A percentile compares a stretch with the other conserved stretches of the same genome.
Conservation (phyloP, 2,888 invertebrate genomes). For the Drosophila nigricruria region DNA sequence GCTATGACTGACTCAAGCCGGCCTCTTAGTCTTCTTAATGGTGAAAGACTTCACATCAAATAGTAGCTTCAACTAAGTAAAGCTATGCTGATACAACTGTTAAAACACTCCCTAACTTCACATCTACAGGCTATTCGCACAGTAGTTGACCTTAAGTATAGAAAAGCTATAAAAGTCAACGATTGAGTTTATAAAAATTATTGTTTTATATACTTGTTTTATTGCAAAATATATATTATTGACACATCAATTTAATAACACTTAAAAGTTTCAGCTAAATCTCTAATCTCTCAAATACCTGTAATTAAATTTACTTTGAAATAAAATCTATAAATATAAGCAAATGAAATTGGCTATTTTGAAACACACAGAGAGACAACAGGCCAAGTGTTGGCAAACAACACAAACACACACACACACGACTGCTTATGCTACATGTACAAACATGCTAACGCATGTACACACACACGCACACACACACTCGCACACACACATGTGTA, state of each 20-base stretch:
- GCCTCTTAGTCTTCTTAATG: no score
- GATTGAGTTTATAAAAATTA: not conserved
- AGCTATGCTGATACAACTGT: not conserved
- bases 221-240: not conserved
- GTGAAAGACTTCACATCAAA: not conserved
- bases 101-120: no score
- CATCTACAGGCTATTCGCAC: not conserved
- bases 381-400: conserved; percentile 44
- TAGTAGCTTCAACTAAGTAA: not conserved
- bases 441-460: not conserved
- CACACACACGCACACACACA: conserved; percentile 6
- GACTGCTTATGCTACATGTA: not conserved
- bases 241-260: not conserved
- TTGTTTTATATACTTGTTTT: not conserved
- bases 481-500: not conserved
- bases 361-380: conserved; percentile 12
- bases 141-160: not conserved
- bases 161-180: not conserved
- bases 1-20: no score
- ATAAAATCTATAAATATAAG: conserved; percentile 11
- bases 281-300: not conserved
- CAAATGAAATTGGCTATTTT: conserved; percentile 12
- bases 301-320: not conserved
- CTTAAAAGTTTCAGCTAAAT: not conserved
- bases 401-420: not conserved